phyloP scores from a whole-genome alignment of 2,888 invertebrate species.

The Sympetrum striolatum region DNA sequence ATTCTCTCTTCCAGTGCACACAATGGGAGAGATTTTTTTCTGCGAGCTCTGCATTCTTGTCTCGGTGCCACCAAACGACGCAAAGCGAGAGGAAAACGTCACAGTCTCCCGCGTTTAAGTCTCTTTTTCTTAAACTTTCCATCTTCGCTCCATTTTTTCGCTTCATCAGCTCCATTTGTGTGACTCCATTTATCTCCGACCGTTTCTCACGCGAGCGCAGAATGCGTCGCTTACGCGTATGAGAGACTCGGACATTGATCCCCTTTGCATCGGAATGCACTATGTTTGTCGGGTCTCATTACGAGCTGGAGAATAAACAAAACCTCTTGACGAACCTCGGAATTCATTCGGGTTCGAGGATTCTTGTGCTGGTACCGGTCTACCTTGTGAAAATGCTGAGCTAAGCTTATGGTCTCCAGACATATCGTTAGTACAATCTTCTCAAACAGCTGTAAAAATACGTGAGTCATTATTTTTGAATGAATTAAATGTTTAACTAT shows the following conservation, averaged over 20 bases:
- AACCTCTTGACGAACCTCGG: background rate
- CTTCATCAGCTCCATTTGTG: background rate
- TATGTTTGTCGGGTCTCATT: background rate
- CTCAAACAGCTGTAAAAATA: too few species aligned
- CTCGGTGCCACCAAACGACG: conserved; percentile 1
- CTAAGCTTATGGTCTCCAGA: too few species aligned
- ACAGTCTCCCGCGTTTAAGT: background rate
- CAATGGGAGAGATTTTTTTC: conserved; percentile 18
- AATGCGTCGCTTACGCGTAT: conserved; percentile 1
- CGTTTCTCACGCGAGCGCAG: background rate
- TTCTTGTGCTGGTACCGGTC: too few species aligned
- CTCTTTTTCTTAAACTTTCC: background rate
- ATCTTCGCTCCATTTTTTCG: conserved; percentile 2
- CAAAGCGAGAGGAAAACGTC: background rate
- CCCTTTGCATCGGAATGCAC: background rate
- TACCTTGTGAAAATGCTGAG: too few species aligned
- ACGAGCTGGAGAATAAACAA: background rate
- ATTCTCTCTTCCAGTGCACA: background rate
- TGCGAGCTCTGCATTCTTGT: conserved; percentile 27
- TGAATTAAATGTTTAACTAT: too few species aligned
- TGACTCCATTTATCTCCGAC: background rate
- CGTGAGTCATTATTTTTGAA: too few species aligned
- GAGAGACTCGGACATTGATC: conserved; percentile 21
- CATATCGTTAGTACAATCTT: too few species aligned
- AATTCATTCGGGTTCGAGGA: too few species aligned